These are phyloP conservation scores for Urocynchramus pylzowi DNA, from an alignment of 2,113 vertebrate species.

Conservation along the genomic window DNA sequence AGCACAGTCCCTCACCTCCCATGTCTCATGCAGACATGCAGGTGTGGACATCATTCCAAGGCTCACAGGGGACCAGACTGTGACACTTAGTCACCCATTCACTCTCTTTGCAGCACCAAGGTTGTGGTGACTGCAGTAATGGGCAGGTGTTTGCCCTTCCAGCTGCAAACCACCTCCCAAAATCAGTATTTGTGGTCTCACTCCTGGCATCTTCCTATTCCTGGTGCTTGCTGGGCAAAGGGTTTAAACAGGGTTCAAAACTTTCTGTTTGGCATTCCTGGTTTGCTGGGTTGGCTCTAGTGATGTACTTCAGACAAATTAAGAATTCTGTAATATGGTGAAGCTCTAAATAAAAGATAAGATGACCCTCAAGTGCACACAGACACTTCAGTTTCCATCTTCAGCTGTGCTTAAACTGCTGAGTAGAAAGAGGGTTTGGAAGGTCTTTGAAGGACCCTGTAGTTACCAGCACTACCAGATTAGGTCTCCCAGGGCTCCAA, in stretches of 20 bases:
- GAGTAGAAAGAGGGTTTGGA: neutral
- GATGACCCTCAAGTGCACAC: neutral
- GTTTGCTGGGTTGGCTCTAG: neutral
- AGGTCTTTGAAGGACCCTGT: neutral
- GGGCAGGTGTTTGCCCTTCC: neutral
- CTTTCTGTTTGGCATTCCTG: neutral
- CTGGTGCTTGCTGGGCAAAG: neutral
- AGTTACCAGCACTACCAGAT: neutral
- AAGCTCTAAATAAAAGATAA: neutral
- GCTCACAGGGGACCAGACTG: neutral
- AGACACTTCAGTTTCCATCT: neutral
- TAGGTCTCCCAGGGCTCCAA: neutral
- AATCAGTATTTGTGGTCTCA: neutral
- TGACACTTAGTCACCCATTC: neutral
- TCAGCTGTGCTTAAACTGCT: neutral
- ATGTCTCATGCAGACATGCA: neutral
- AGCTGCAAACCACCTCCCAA: neutral
- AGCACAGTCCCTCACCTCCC: neutral
- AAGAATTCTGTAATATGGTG: neutral
- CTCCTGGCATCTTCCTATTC: neutral
- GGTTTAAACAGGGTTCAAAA: neutral
- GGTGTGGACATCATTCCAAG: neutral
- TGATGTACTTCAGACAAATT: neutral
- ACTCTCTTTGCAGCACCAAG: neutral
- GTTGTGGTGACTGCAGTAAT: neutral